These are phyloP conservation scores for Sebastes melanostomus DNA, from an alignment of 2,797 vertebrate genomes.

Conservation along the genomic window DNA sequence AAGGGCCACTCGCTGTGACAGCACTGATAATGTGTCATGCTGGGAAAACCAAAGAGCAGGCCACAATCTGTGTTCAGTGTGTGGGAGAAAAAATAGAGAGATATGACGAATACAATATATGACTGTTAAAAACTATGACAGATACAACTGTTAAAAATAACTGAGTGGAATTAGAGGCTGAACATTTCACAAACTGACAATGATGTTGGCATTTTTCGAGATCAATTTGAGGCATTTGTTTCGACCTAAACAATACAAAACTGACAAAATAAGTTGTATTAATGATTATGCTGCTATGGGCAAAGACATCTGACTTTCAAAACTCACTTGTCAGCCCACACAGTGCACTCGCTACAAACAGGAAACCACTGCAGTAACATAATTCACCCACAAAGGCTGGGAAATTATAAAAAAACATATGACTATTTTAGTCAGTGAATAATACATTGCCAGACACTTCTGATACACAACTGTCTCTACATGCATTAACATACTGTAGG, in stretches of 20 bases:
- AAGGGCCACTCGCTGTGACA: constrained; percentile 9
- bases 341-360: neutral
- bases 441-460: neutral
- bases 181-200: constrained; percentile 22
- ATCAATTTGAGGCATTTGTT: neutral
- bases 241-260: constrained; percentile 1
- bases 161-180: neutral
- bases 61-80: constrained; percentile 16
- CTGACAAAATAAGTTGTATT: constrained; percentile 17
- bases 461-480: neutral
- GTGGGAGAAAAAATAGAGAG: constrained; percentile 4
- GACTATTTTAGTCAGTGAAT: neutral
- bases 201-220: neutral
- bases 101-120: constrained; percentile 9
- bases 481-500: too few species aligned
- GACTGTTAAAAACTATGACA: neutral
- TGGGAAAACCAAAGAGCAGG: constrained; percentile 8
- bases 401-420: neutral
- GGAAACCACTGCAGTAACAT: neutral
- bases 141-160: constrained; percentile 24
- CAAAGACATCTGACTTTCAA: constrained; percentile 2
- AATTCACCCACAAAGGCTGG: neutral
- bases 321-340: neutral
- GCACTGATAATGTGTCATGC: constrained; percentile 8
- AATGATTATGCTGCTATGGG: constrained; percentile 9